Evolutionary conservation across 2,888 invertebrate genomes (phyloP).

Genomic region (Pseudococcus longispinus): DNA sequence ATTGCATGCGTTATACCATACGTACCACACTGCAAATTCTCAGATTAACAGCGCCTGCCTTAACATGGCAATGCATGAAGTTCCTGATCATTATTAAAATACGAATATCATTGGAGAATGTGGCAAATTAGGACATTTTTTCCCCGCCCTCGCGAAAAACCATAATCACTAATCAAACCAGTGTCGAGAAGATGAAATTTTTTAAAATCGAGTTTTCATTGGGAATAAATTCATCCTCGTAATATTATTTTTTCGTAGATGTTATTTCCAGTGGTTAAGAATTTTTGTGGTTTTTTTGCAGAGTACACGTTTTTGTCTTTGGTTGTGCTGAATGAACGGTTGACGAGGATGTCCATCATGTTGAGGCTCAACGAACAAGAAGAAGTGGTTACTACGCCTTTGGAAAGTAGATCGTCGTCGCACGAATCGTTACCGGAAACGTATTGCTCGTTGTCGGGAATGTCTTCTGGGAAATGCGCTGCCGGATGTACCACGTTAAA

Average conservation of each 20-base stretch:
- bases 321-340: slow-evolving; percentile 69
- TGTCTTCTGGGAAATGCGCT: slow-evolving; percentile 76
- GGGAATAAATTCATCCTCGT: background rate
- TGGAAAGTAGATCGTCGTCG: slow-evolving; percentile 60
- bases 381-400: slow-evolving; percentile 63
- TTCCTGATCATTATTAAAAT: background rate
- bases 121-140: background rate
- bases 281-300: slow-evolving; percentile 59
- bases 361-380: slow-evolving; percentile 65
- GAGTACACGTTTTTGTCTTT: slow-evolving; percentile 72
- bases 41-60: background rate
- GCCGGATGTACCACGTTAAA: slow-evolving; percentile 76
- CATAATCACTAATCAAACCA: background rate
- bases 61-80: slow-evolving; percentile 9
- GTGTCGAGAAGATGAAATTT: background rate
- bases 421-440: slow-evolving; percentile 64
- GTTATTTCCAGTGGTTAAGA: background rate
- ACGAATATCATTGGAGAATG: background rate
- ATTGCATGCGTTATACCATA: background rate
- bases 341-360: slow-evolving; percentile 71
- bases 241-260: background rate
- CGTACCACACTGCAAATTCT: background rate
- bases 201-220: background rate
- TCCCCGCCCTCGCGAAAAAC: background rate
- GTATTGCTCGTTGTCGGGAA: slow-evolving; percentile 69